Evolutionary conservation across 2,797 vertebrate species (phyloP).

Genomic region (Smutsia temminckii): DNA sequence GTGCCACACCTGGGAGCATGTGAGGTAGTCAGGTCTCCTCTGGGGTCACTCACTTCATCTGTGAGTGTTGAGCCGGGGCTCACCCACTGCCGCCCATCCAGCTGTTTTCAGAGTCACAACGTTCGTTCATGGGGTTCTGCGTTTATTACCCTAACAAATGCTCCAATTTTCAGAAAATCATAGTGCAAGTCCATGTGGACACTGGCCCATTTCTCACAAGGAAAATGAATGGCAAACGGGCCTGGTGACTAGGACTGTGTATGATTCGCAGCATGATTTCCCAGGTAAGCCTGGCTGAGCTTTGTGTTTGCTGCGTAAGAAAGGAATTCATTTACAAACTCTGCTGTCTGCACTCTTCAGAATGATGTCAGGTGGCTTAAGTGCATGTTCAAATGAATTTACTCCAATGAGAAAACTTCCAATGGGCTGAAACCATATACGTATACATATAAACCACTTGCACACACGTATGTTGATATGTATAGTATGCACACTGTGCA

Average conservation of each 20-base stretch:
- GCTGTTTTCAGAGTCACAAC: not conserved
- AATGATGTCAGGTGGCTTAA: not conserved
- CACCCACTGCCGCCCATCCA: accelerated
- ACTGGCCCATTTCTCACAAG: not conserved
- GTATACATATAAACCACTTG: no score
- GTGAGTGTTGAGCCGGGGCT: accelerated
- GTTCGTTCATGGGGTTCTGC: not conserved
- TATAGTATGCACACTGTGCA: no score
- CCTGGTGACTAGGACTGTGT: not conserved
- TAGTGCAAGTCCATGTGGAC: not conserved
- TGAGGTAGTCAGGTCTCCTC: accelerated
- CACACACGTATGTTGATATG: not conserved
- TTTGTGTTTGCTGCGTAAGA: not conserved
- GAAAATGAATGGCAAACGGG: not conserved
- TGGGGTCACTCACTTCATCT: not conserved
- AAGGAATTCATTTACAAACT: not conserved
- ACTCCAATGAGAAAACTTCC: not conserved
- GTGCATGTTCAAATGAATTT: not conserved
- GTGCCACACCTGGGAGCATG: accelerated
- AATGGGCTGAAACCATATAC: not conserved
- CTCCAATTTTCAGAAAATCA: not conserved
- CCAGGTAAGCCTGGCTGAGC: accelerated
- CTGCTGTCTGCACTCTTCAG: not conserved
- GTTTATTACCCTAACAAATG: not conserved
- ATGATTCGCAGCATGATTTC: not conserved